Conservation (phyloP, 2,888 invertebrate species). For the Melipona bicolor region DNA sequence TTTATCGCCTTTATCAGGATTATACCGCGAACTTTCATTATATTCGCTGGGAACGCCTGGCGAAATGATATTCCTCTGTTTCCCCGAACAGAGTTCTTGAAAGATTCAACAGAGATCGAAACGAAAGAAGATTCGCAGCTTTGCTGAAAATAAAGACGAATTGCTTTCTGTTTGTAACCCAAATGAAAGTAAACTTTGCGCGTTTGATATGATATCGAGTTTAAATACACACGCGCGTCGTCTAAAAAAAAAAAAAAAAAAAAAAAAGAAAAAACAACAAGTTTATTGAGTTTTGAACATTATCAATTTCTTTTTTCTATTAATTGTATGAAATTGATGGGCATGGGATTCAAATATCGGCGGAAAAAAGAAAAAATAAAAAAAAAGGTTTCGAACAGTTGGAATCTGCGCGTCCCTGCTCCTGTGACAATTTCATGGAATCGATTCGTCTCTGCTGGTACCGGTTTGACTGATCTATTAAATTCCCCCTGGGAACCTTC, state of each 20-base stretch:
- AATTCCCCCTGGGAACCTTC: conserved; percentile 29
- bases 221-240: too few species aligned
- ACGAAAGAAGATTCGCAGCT: too few species aligned
- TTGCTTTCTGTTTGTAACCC: too few species aligned
- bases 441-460: conserved; percentile 38
- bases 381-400: background rate
- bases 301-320: background rate
- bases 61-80: background rate
- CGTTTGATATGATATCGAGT: too few species aligned
- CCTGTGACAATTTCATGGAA: conserved; percentile 27
- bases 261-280: too few species aligned
- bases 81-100: background rate
- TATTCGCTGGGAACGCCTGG: background rate
- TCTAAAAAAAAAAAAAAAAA: too few species aligned
- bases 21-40: conserved; percentile 9
- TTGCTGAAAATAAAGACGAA: too few species aligned
- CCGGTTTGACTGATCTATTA: conserved; percentile 53
- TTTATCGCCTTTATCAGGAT: conserved; percentile 20
- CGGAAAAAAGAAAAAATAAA: background rate
- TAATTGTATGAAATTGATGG: background rate
- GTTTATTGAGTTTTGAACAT: too few species aligned
- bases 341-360: background rate
- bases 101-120: too few species aligned
- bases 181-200: too few species aligned
- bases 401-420: background rate